Conservation (phyloP, 2,888 invertebrate species). For the Eristalis intricaria region DNA sequence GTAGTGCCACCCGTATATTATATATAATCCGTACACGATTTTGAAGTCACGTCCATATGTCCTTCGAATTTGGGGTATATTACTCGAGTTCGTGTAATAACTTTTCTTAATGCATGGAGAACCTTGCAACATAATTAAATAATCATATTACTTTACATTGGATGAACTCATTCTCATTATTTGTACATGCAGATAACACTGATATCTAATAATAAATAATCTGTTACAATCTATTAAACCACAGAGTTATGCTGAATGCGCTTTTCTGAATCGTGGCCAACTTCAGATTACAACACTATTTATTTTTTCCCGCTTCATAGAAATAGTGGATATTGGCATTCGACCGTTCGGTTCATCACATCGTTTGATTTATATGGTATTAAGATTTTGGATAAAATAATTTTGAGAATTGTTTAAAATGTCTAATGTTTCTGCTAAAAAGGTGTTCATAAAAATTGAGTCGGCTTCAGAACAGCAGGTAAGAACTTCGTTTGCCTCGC, state of each 20-base stretch:
- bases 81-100: too few species aligned
- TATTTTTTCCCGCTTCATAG: constrained; percentile 46
- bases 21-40: too few species aligned
- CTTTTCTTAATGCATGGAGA: too few species aligned
- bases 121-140: too few species aligned
- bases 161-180: too few species aligned
- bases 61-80: too few species aligned
- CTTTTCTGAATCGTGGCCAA: not conserved
- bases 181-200: too few species aligned
- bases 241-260: constrained; percentile 1
- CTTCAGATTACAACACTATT: constrained; percentile 31
- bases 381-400: not conserved
- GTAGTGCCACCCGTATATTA: too few species aligned
- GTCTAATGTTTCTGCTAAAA: constrained; percentile 78
- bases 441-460: constrained; percentile 81
- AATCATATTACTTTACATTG: too few species aligned
- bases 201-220: too few species aligned
- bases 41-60: too few species aligned
- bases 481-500: constrained; percentile 46
- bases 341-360: constrained; percentile 11
- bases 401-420: constrained; percentile 74
- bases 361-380: not conserved
- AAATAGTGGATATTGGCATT: constrained; percentile 29
- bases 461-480: constrained; percentile 80
- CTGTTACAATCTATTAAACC: not conserved